Conservation (phyloP, 1,140 invertebrate species). For the Camponotus vicinus region DNA sequence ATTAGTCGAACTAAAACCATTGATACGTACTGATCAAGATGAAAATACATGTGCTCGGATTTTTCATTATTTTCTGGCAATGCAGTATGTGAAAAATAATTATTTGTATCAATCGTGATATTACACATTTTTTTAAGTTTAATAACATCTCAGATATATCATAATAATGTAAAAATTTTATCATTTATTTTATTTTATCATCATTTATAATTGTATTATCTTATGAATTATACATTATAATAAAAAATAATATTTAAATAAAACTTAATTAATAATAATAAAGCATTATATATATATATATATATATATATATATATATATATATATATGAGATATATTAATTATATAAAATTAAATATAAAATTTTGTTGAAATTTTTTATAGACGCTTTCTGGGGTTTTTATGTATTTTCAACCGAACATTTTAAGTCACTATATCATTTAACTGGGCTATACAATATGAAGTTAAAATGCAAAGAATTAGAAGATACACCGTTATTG, state of each 20-base stretch:
- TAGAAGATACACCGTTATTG: slow-evolving; percentile 59
- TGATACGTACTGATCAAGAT: slow-evolving; percentile 60
- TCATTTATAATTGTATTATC: not conserved
- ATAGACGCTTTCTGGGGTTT: not conserved
- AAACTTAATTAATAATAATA: not conserved
- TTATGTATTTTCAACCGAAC: too few relatives aligned
- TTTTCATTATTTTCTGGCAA: slow-evolving; percentile 31
- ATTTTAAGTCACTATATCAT: too few relatives aligned
- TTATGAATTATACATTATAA: not conserved
- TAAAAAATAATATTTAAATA: slow-evolving; percentile 6
- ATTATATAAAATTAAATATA: not conserved
- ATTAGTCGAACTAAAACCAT: slow-evolving; percentile 63
- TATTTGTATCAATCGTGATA: not conserved
- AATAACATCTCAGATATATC: not conserved
- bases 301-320: too few relatives aligned
- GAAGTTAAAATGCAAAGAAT: slow-evolving; percentile 73
- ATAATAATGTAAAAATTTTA: not conserved
- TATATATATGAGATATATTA: not conserved
- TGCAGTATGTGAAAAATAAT: slow-evolving; percentile 59
- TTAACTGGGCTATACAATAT: too few relatives aligned
- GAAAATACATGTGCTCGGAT: slow-evolving; percentile 57
- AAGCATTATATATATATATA: too few relatives aligned
- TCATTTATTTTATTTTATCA: not conserved
- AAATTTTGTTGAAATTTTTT: not conserved
- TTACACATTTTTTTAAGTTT: slow-evolving; percentile 10